Base-by-base conservation (phyloP, 1,140 invertebrate species). In the Pseudachorutes palmiensis region DNA sequence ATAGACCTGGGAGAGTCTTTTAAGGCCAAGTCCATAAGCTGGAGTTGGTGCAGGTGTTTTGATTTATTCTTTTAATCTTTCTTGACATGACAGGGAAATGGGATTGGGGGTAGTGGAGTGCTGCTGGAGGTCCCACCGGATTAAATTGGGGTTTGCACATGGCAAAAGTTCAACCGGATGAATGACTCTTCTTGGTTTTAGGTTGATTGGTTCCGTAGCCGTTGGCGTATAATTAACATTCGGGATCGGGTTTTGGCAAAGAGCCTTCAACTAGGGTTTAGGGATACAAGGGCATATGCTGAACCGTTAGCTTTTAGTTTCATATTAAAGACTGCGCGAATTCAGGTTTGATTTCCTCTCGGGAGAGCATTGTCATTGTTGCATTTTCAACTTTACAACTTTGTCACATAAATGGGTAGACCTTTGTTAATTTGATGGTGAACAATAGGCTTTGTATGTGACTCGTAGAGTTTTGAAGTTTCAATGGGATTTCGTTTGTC, bases 51-150 rank as follows among this genome's bases (percentile, higher is more conserved):
- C 51, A 55, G 51, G 51, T 55, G 51, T 55, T 55, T 55, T 55
- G 51, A 55, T 55, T 55, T 55, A 55, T 55, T 55, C 51, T 55
- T 55, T 55, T 55, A 55, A 55, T 55, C 51, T 55, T 55, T 55
- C 51, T 55, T 55, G 51, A 55, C 51, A 55, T 55, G 51, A 55
- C 51, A 55, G 51, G 51, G 24, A 55, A 55, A 55, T 55, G 51
- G 51, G 24, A 55, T 55, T 55, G 51, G 51, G 51, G 51, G 51
- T 55, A 9, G 9, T 16, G 51, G 51, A 55, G 51, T 9, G 9
- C 51, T n/a, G n/a, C n/a, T n/a, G n/a, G n/a, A n/a, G n/a, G n/a
- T 22, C 51, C 9, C 12, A 55, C 9, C 51, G 51, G 51, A 55
- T 55, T 55, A 55, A 55, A 55, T 55, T 55, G 9, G 36, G 36